Base-by-base conservation (phyloP, 2,113 vertebrate genomes). In the Amazona vittata region DNA sequence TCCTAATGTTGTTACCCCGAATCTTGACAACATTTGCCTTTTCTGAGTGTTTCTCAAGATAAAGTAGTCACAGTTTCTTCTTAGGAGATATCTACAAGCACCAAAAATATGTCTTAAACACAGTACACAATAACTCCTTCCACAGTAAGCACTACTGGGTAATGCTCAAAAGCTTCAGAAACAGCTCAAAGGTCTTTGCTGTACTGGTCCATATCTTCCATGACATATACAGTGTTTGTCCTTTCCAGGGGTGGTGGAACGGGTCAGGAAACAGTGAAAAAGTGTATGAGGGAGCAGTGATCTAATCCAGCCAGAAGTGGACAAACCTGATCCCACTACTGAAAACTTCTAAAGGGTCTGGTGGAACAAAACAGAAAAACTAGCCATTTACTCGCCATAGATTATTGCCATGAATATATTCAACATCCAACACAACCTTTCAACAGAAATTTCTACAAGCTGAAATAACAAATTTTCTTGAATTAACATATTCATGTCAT, bases 61-160 rank as follows among this genome's bases (percentile, higher is more conserved):
- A 87, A 73, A 89, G 35, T 22, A 67, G 71, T 91, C 71, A 67
- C 83, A 86, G 73, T 88, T 92, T 90, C 60, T 96, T 86, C 79
- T 59, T 63, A 49, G 13, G 49, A 81, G 25, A 80, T 75, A 88
- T 89, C 86, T 86, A 64, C 53, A 86, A 63, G 47, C 37, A 85
- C 29, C 70, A 68, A 88, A 94, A 93, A 65, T 55, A 86, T 13
- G 53, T 20, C 25, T 83, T 60, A 37, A 33, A 60, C 33, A 65
- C 4, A 44, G n/a, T 26, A 47, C 46, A 82, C 10, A 65, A 9
- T 29, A 91, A 81, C 37, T 81, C 53, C 55, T 83, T 92, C 77
- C 35, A 90, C 53, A 83, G 33, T 46, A 86, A 83, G 55, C 22
- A 31, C 74, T 84, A 14, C 69, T 67, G 59, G 25, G 25, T 74